Evolutionary conservation across 2,888 invertebrate genomes (phyloP).

Genomic region (Tinea pellionella): DNA sequence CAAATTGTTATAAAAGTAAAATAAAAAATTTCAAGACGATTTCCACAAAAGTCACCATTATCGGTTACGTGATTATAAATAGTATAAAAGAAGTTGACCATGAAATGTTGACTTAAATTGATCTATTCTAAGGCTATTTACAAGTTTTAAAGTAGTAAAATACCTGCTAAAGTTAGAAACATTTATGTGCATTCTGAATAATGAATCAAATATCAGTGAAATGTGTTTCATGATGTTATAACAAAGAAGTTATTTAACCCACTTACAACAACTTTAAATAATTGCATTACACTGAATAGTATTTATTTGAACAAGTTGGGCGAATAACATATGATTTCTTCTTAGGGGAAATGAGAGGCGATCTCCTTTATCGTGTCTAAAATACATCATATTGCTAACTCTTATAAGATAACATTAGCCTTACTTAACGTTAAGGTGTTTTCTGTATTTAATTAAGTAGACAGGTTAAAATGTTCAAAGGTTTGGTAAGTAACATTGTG

Average conservation of each 20-base stretch:
- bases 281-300: background rate
- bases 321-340: background rate
- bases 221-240: too few relatives aligned
- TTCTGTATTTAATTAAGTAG: background rate
- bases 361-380: background rate
- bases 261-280: too few relatives aligned
- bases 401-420: background rate
- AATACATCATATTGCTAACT: background rate
- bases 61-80: background rate
- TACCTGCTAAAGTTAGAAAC: too few relatives aligned
- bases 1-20: too few relatives aligned
- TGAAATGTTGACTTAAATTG: too few relatives aligned
- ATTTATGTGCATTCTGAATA: too few relatives aligned
- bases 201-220: too few relatives aligned
- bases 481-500: slow-evolving; percentile 14
- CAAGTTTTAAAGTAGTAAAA: too few relatives aligned
- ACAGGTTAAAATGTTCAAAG: slow-evolving; percentile 13
- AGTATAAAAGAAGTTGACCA: too few relatives aligned
- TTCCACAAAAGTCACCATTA: background rate
- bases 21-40: background rate
- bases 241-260: too few relatives aligned
- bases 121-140: too few relatives aligned
- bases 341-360: too few relatives aligned
- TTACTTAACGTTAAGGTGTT: background rate
- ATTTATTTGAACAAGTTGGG: background rate